Evolutionary conservation across 2,797 vertebrate species (phyloP), one percentile per base, ranked within the genome.

Genomic region (Crocidura indochinensis): DNA sequence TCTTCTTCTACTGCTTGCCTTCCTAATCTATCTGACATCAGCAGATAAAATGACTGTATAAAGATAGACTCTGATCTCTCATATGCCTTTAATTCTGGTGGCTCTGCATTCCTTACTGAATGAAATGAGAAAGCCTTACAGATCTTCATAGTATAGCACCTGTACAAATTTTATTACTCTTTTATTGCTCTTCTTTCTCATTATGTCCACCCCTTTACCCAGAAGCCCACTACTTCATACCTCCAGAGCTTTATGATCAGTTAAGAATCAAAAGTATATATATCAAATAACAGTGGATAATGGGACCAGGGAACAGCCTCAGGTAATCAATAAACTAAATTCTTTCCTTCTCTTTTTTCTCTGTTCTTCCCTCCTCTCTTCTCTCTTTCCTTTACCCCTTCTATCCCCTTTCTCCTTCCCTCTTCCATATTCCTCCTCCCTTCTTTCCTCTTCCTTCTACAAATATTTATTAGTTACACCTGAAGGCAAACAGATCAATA

Each of bases 381-480:
- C 46, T 0, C 51, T 10, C 9, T 3, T 38, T 20, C 53, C 80
- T 84, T 53, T 17, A 4, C 51, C 11, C 51, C 51, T 53, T 17
- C 11, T 53, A 2, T 56, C 6, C 53, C 53, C 53, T 1, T 44
- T 0, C 51, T 9, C 10, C 7, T 49, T 19, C 53, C 79, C 83
- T 1, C 46, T 38, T 38, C 38, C 38, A 38, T 5, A 38, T 38
- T 38, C 1, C 51, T 10, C 11, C 8, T 49, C 12, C 53, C 79
- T 86, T 44, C 20, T 10, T 31, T 46, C 38, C 0, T 44, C 1
- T 67, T 7, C 8, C 8, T 38, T 20, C 53, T 76, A 87, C 64
- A 89, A 86, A 76, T 90, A 81, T 47, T 73, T 87, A 87, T 69
- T 53, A 65, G 49, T 49, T 77, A 44, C 15, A 29, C 81, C 74